These are phyloP conservation scores for Cryptocheilus praepositus DNA, from an alignment of 2,888 invertebrate species.

Conservation along the genomic window DNA sequence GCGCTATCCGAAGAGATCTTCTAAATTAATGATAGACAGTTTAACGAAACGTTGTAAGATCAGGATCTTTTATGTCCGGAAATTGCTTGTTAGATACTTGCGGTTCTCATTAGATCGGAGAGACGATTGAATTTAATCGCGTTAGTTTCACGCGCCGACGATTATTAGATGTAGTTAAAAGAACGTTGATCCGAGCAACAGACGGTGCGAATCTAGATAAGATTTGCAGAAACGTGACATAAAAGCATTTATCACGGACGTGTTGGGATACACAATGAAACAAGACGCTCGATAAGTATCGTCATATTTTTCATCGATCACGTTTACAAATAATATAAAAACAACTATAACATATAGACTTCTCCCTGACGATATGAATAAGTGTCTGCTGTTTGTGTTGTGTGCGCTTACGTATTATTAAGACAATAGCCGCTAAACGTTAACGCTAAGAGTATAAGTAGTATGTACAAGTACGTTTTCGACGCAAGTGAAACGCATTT, in stretches of 20 bases:
- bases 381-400: not conserved
- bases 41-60: no score
- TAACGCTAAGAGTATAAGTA: conserved; percentile 49
- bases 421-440: conserved; percentile 37
- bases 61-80: no score
- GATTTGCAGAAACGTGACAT: no score
- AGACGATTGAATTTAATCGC: no score
- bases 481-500: not conserved
- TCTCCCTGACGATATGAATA: conserved; percentile 27
- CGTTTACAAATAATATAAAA: conserved; percentile 54
- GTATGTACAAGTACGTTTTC: conserved; percentile 48
- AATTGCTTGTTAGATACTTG: no score
- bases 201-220: no score
- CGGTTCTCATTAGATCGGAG: no score
- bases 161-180: no score
- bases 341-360: conserved; percentile 53
- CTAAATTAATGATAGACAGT: no score
- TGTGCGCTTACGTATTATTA: conserved; percentile 36
- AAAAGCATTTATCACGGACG: not conserved
- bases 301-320: conserved; percentile 47
- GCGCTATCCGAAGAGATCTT: no score
- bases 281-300: conserved; percentile 5
- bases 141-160: no score
- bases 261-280: not conserved
- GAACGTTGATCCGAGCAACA: no score